These are phyloP conservation scores for Catocala nupta DNA, from an alignment of 2,888 invertebrate genomes.

Conservation along the genomic window DNA sequence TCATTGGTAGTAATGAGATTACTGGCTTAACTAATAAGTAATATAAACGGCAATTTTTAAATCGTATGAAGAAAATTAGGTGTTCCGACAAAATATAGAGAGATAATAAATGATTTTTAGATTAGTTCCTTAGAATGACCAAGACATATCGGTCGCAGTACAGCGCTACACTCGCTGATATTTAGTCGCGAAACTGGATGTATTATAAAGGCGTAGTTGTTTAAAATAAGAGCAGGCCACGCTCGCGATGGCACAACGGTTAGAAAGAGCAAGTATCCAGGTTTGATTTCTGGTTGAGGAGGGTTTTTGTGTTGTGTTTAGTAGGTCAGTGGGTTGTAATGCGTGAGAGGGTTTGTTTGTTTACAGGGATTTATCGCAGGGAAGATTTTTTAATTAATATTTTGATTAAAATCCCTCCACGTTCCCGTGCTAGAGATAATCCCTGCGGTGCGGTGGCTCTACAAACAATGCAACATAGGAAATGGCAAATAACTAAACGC, in stretches of 20 bases:
- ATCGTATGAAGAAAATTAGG: too few species aligned
- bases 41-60: too few species aligned
- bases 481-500: too few species aligned
- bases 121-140: constrained; percentile 63
- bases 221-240: constrained; percentile 84
- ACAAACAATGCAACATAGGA: too few species aligned
- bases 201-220: constrained; percentile 87
- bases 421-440: too few species aligned
- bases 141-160: constrained; percentile 59
- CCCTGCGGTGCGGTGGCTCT: too few species aligned
- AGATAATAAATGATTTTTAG: neutral
- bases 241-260: constrained; percentile 54
- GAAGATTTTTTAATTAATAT: too few species aligned
- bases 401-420: too few species aligned
- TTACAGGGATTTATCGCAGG: neutral
- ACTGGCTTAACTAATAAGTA: too few species aligned
- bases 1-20: too few species aligned
- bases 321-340: neutral
- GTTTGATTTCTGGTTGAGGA: constrained; percentile 66
- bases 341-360: neutral
- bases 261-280: constrained; percentile 21
- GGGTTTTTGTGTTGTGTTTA: neutral
- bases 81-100: too few species aligned
- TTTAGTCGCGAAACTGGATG: constrained; percentile 87
- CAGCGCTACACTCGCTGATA: constrained; percentile 85